These are phyloP conservation scores for Ictidomys tridecemlineatus DNA, from an alignment of 2,113 vertebrate species.

Conservation along the genomic window DNA sequence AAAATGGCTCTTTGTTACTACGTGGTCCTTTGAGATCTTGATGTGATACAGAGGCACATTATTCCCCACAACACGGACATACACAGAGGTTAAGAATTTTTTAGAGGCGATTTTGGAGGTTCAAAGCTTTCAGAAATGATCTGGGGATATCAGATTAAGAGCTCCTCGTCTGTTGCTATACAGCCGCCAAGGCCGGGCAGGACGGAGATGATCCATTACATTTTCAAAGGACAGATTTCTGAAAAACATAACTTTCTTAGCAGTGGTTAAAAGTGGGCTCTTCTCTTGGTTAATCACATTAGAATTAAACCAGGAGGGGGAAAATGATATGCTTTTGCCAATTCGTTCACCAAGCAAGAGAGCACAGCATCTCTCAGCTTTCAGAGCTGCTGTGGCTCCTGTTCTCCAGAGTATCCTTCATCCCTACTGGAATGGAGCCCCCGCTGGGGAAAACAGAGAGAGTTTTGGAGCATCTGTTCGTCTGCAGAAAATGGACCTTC, in stretches of 20 bases:
- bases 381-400: background rate
- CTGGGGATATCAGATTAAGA: background rate
- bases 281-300: background rate
- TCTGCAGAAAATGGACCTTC: background rate
- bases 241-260: background rate
- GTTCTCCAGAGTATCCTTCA: background rate
- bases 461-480: background rate
- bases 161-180: background rate
- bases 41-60: background rate
- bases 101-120: background rate
- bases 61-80: background rate
- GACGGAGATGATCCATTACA: background rate
- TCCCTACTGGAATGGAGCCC: background rate
- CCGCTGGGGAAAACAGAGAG: background rate
- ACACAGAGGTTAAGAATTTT: background rate
- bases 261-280: background rate
- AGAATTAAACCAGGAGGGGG: background rate
- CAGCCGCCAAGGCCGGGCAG: background rate
- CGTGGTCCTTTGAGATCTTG: background rate
- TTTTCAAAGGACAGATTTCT: background rate
- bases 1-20: background rate
- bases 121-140: background rate
- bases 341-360: background rate
- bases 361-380: background rate
- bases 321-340: background rate